phyloP scores from a whole-genome alignment of 2,797 vertebrate species.

The Australoheros facetus region DNA sequence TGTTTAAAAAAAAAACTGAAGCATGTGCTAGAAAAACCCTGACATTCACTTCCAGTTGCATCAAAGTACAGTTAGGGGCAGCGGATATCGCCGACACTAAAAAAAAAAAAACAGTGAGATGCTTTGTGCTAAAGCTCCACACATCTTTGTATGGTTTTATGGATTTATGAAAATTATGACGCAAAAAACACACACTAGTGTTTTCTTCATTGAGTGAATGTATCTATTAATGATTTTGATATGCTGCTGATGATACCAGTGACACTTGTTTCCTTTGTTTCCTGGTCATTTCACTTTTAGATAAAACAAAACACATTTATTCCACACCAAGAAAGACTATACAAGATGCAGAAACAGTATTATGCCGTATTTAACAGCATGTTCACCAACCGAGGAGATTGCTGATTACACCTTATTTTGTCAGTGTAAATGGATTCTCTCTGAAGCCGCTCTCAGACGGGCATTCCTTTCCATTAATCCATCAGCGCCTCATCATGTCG shows the following conservation, averaged over 20 bases:
- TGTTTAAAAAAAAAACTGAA: background rate
- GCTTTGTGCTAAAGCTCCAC: background rate
- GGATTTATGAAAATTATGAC: no score
- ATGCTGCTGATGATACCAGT: background rate
- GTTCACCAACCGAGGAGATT: background rate
- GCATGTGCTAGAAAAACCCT: background rate
- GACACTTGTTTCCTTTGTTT: background rate
- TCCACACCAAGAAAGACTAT: background rate
- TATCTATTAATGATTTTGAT: background rate
- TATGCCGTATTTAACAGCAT: background rate
- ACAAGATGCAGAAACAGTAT: background rate
- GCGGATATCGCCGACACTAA: background rate
- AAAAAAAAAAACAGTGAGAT: background rate
- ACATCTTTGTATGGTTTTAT: background rate
- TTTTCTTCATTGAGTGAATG: background rate
- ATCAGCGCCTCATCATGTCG: background rate
- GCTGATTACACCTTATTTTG: background rate
- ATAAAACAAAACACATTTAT: background rate
- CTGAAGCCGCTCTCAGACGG: background rate
- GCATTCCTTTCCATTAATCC: background rate
- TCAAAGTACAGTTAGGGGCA: background rate
- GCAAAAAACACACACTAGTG: background rate
- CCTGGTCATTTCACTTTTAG: background rate
- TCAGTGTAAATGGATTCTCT: background rate
- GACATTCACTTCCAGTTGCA: conserved; percentile 1